These are phyloP conservation scores for Fabriciana adippe DNA, from an alignment of 2,888 invertebrate species.

Conservation along the genomic window DNA sequence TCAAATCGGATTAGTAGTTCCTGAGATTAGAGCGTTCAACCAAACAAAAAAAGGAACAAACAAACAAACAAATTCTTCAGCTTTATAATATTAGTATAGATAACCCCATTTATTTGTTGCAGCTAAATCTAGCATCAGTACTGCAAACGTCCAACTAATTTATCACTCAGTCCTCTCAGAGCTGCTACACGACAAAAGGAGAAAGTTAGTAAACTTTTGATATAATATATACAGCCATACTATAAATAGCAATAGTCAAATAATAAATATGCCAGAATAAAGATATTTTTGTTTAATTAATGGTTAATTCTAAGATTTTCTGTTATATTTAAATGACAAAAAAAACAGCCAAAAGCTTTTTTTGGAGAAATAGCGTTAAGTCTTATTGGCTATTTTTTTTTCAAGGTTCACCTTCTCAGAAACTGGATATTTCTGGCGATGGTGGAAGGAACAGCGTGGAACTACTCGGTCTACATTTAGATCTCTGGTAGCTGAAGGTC, in stretches of 20 bases:
- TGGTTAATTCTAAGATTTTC: too few relatives aligned
- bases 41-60: too few relatives aligned
- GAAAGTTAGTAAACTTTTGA: constrained; percentile 59
- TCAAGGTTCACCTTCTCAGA: constrained; percentile 92
- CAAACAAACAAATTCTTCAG: too few relatives aligned
- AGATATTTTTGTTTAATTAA: too few relatives aligned
- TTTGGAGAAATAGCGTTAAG: neutral
- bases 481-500: constrained; percentile 82
- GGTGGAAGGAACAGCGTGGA: constrained; percentile 88
- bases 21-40: too few relatives aligned
- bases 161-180: constrained; percentile 72
- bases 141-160: constrained; percentile 70
- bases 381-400: neutral
- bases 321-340: too few relatives aligned
- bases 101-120: constrained; percentile 35
- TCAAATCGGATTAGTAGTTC: too few relatives aligned
- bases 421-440: constrained; percentile 89
- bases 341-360: too few relatives aligned
- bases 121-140: constrained; percentile 64
- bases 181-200: constrained; percentile 64
- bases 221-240: neutral
- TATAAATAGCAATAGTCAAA: too few relatives aligned
- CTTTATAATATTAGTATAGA: too few relatives aligned
- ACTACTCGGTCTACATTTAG: constrained; percentile 78
- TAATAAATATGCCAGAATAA: too few relatives aligned